These are phyloP conservation scores for Cosmia pyralina DNA, from an alignment of 2,888 invertebrate species.

Conservation along the genomic window DNA sequence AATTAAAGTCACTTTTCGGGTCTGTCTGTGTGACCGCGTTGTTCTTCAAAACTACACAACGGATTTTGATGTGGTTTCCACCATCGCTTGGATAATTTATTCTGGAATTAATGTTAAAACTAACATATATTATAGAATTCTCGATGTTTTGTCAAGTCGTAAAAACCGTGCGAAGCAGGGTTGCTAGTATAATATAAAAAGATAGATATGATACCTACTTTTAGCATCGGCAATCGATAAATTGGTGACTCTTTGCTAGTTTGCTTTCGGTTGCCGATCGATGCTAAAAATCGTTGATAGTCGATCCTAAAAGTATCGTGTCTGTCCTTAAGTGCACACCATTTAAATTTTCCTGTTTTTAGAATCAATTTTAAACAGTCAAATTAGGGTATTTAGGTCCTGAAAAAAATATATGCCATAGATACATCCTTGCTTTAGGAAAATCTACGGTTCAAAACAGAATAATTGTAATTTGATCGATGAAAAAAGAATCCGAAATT, in stretches of 20 bases:
- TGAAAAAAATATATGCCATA: too few species aligned
- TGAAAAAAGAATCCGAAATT: too few species aligned
- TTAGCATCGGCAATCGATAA: background rate
- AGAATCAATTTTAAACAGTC: too few species aligned
- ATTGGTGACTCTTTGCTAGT: too few species aligned
- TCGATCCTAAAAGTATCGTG: background rate
- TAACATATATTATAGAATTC: background rate
- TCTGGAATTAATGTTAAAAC: background rate
- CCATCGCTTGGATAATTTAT: background rate
- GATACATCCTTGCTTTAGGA: too few species aligned
- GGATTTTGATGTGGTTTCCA: background rate
- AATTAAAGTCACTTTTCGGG: background rate
- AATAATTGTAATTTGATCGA: too few species aligned
- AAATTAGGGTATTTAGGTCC: too few species aligned
- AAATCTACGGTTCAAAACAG: too few species aligned
- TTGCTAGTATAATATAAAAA: background rate
- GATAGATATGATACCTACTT: too few species aligned
- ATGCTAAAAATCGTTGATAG: background rate
- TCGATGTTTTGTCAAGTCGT: background rate
- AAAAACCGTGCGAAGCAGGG: background rate
- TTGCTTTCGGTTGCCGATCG: background rate
- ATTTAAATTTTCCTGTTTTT: too few species aligned
- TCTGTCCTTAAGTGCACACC: too few species aligned
- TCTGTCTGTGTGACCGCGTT: background rate
- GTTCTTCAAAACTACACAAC: constrained; percentile 1